These are phyloP conservation scores for Netelia inedita DNA, from an alignment of 2,888 invertebrate species.

Conservation along the genomic window DNA sequence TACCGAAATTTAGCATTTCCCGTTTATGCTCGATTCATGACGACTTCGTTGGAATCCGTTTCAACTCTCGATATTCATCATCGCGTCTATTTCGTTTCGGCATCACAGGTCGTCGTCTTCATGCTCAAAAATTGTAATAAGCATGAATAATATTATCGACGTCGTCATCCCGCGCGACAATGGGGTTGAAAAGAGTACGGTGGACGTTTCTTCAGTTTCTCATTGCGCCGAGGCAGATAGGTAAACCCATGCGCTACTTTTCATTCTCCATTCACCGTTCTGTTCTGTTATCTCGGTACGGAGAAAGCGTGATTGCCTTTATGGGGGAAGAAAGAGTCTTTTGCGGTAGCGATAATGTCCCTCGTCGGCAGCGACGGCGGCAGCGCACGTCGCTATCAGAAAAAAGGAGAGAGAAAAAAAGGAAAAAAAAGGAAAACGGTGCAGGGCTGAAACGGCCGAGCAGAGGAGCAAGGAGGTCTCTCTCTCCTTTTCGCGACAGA, in stretches of 20 bases:
- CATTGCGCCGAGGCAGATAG: constrained; percentile 38
- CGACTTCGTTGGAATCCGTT: too few species aligned
- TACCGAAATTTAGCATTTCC: too few species aligned
- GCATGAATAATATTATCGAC: neutral
- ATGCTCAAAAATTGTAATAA: too few species aligned
- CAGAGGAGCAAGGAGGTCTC: constrained; percentile 42
- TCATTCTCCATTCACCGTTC: constrained; percentile 82
- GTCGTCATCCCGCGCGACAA: constrained; percentile 12
- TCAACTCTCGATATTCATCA: too few species aligned
- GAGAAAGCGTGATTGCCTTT: constrained; percentile 85
- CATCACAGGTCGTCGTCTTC: too few species aligned
- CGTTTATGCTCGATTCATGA: too few species aligned
- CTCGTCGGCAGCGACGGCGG: constrained; percentile 75
- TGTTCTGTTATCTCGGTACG: constrained; percentile 83
- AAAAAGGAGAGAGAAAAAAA: constrained; percentile 73
- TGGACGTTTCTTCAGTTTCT: constrained; percentile 48
- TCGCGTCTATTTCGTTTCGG: too few species aligned
- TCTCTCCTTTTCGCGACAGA: constrained; percentile 56
- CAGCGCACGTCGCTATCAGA: constrained; percentile 82
- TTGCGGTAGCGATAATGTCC: constrained; percentile 85
- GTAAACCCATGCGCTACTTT: constrained; percentile 52
- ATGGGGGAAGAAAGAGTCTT: constrained; percentile 85
- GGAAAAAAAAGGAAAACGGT: constrained; percentile 71
- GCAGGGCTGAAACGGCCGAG: constrained; percentile 70
- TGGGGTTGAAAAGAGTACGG: constrained; percentile 5